These are phyloP conservation scores for Nasua narica DNA, from an alignment of 2,797 vertebrate genomes.

Conservation along the genomic window DNA sequence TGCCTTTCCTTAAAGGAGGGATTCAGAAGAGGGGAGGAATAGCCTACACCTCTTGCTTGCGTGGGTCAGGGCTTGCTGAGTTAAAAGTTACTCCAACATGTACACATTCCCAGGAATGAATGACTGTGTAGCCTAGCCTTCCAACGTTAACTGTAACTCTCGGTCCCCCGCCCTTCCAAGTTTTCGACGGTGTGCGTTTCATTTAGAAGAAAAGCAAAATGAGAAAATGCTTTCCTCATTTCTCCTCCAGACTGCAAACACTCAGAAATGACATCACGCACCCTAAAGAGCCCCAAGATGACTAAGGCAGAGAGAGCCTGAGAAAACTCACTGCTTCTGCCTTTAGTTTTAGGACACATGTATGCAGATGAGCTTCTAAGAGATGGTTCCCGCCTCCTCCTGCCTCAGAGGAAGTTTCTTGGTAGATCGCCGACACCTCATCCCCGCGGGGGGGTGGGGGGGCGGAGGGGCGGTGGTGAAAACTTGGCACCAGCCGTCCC, in stretches of 20 bases:
- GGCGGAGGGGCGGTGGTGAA: background rate
- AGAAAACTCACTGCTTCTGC: conserved; percentile 56
- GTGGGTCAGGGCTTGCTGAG: background rate
- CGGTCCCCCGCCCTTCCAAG: background rate
- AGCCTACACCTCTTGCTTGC: background rate
- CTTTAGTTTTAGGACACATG: conserved; percentile 24
- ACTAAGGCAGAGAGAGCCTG: conserved; percentile 73
- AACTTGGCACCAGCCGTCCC: conserved; percentile 48
- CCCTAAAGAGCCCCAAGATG: conserved; percentile 62
- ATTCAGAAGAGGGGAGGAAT: background rate
- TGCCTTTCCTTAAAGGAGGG: conserved; percentile 35
- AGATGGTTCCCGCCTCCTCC: conserved; percentile 59
- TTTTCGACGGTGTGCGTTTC: background rate
- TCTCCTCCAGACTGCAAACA: conserved; percentile 53
- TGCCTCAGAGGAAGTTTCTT: conserved; percentile 72
- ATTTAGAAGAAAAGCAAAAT: conserved; percentile 36
- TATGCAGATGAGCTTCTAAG: conserved; percentile 75
- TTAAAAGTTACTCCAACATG: background rate
- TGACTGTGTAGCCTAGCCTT: background rate
- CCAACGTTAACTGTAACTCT: background rate
- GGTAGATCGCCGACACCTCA: conserved; percentile 71
- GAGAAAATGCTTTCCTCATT: conserved; percentile 49
- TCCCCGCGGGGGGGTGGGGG: background rate
- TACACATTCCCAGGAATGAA: conserved; percentile 16
- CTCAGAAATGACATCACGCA: conserved; percentile 75